Percentiles rank a stretch among this genome's conserved stretches.
Evolutionary conservation across 2,888 invertebrate species (phyloP).

Genomic region (Bembecia ichneumoniformis): DNA sequence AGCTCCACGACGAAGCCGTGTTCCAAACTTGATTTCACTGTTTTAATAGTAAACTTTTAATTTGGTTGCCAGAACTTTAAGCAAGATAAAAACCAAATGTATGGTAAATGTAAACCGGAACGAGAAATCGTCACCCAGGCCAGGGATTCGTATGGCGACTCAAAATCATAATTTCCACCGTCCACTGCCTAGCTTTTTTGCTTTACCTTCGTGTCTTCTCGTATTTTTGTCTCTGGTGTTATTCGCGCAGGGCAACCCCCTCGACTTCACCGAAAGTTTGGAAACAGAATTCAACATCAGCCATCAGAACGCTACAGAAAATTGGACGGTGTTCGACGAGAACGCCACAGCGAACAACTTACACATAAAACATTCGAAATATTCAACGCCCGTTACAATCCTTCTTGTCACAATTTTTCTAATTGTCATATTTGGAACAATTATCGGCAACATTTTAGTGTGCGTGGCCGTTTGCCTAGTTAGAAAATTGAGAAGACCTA

Average conservation of each 20-base stretch:
- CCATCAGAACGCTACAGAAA: conserved; percentile 39
- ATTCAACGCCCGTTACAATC: conserved; percentile 69
- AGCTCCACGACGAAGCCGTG: conserved; percentile 49
- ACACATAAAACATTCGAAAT: conserved; percentile 56
- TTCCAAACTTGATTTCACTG: conserved; percentile 54
- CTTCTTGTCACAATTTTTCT: conserved; percentile 81
- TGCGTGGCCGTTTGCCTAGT: conserved; percentile 97
- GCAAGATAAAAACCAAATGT: conserved; percentile 27
- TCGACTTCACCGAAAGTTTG: conserved; percentile 35
- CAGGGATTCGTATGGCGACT: conserved; percentile 71
- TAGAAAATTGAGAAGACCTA: conserved; percentile 88
- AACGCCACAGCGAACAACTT: conserved; percentile 30
- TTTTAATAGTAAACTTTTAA: conserved; percentile 1
- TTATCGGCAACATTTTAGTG: conserved; percentile 92
- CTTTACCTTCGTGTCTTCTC: conserved; percentile 69
- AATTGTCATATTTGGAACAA: conserved; percentile 83
- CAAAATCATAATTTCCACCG: conserved; percentile 52
- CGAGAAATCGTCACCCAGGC: conserved; percentile 48
- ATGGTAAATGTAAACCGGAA: conserved; percentile 55
- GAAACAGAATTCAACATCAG: conserved; percentile 34
- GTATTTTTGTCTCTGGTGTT: conserved; percentile 51
- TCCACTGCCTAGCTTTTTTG: conserved; percentile 70
- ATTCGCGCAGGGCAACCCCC: conserved; percentile 27
- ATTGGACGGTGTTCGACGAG: conserved; percentile 47
- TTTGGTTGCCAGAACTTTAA: conserved; percentile 14